Evolutionary conservation across 2,888 invertebrate genomes (phyloP).

Genomic region (Harpalus rufipes): DNA sequence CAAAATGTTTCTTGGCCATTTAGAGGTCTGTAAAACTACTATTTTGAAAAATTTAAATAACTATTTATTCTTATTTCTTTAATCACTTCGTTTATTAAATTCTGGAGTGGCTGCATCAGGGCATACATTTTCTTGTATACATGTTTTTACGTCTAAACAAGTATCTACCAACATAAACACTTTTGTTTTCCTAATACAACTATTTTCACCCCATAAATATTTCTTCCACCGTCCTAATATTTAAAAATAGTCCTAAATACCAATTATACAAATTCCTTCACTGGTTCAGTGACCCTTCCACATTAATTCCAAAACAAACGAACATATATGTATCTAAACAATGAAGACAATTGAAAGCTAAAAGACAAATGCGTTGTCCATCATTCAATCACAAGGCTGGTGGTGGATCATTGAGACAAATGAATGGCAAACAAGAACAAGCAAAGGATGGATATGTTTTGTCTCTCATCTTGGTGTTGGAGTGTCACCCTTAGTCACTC

Average conservation of each 20-base stretch:
- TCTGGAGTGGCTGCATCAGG: no score
- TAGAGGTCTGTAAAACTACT: no score
- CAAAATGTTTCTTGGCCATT: no score
- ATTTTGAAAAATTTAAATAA: no score
- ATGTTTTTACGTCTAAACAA: no score
- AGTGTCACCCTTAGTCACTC: slow-evolving; percentile 58
- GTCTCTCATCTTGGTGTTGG: slow-evolving; percentile 24
- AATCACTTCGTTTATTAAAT: no score
- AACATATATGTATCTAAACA: not conserved
- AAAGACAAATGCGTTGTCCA: slow-evolving; percentile 14
- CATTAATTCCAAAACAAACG: slow-evolving; percentile 20
- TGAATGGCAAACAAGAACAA: slow-evolving; percentile 45
- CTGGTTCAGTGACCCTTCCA: not conserved
- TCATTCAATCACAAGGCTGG: slow-evolving; percentile 48
- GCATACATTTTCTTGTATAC: no score
- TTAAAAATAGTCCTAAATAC: not conserved
- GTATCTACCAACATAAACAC: not conserved
- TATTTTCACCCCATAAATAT: slow-evolving; percentile 8
- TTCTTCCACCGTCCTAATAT: not conserved
- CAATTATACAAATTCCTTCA: slow-evolving; percentile 8
- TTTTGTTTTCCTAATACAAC: not conserved
- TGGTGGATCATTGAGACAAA: slow-evolving; percentile 45
- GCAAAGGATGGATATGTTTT: slow-evolving; percentile 45
- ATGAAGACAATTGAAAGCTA: slow-evolving; percentile 17
- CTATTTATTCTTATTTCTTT: no score